Evolutionary conservation across 64 coral and sea anemone genomes (phyloP), one percentile per base, ranked within the genome.

Genomic region (Montipora efflorescens): DNA sequence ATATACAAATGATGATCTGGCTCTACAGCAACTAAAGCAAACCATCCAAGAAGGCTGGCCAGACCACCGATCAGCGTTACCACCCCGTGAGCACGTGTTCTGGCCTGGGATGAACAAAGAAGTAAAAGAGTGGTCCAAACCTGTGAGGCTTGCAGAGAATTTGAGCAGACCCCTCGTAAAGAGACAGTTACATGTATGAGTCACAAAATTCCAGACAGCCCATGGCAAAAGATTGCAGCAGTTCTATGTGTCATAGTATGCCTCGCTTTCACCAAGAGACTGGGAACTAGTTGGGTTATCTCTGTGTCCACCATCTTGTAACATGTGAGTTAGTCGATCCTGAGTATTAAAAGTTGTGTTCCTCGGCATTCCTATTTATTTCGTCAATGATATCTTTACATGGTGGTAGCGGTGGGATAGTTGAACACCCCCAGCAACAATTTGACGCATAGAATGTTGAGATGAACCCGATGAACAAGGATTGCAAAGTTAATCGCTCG

Each of bases 71-170:
- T 69, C 0, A 69, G 13, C 67, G 5, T 15, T 69, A 11, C 67
- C 52, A 55, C 52, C 52, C 10, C 52, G 90, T 19, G 81, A 93
- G 59, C 59, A 47, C 36, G 69, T 78, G 2, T 78, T 76, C 51
- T 84, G 81, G 83, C 91, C 91, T 8, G 58, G 74, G 12, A 93
- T 87, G 83, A 87, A 87, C 45, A 16, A 87, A 14, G 82, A 93
- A 23, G 13, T 89, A 3, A 87, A 25, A 87, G 48, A 76, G 46
- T 36, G 66, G 78, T 92, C 13, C 52, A n/a, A 18, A 20, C 52
- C 21, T 87, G 91, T 68, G 70, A 81, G 20, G 28, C 78, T n/a
- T 92, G 91, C 72, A 12, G 48, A 23, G 73, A 49, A 7, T 47
- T 76, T 20, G 11, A 71, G 9, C 58, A 28, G 23, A 59, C 67